Base-by-base conservation (phyloP, 2,888 invertebrate genomes). In the Augiades crinisus region DNA sequence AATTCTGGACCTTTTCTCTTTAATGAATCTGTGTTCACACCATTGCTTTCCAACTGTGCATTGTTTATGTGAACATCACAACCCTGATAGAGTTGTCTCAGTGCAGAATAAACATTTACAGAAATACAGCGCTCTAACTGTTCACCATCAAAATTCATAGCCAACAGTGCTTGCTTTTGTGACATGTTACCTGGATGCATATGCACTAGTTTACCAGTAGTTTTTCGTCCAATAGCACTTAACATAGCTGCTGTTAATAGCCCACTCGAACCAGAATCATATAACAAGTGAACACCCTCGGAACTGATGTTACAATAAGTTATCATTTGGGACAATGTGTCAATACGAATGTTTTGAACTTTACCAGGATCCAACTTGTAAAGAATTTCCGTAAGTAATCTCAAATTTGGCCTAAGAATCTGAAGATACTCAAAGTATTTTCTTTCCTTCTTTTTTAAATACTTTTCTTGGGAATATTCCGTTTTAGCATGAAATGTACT, bases 381-480 rank as follows among this genome's bases (percentile, higher is more conserved):
- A 80, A 96, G 96, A 67, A 98, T 95, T 64, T 98, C 96, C 13
- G 94, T 90, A 36, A 99, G 80, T n/a, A 96, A 83, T 37, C 96
- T 90, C 52, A 98, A 91, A 27, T 93, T 95, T 0, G 99, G 98
- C 70, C 91, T 93, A 3, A 95, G 86, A 40, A 99, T 91, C 61
- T 94, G 94, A 10, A 98, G 86, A 69, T 93, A 95, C 68, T 95
- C 95, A 71, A 94, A 95, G 81, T 98, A 99, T 81, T 99, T 99
- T 65, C 95, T 95, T 67, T 96, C 96, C 78, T 99, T 99, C 76
- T 99, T 99, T 66, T 95, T 95, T 34, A 99, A 91, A 78, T 99
- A 99, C 77, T 99, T 99, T 64, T 96, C 96, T 78, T 99, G 96
- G 0, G 96, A 95, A 78, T 94, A 99, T 68, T 95, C 96, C 0